phyloP scores from a whole-genome alignment of 2,888 invertebrate genomes.

The Pyrocoelia pectoralis region DNA sequence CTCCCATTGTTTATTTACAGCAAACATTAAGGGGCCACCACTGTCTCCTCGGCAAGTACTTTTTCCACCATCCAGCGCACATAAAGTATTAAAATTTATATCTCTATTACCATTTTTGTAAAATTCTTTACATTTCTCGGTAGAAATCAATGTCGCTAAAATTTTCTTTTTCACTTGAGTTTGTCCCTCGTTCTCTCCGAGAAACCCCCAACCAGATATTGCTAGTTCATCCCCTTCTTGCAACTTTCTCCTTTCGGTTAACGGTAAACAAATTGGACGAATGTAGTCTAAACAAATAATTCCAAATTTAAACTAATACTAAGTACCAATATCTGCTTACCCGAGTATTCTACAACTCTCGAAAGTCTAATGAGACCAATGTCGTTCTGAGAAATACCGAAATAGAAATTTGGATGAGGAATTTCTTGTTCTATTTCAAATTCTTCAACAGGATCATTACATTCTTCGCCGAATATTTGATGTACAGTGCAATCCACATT shows the following conservation, averaged over 20 bases:
- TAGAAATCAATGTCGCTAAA: background rate
- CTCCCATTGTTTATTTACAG: background rate
- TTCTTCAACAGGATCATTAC: slow-evolving; percentile 3
- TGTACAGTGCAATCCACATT: background rate
- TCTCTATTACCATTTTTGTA: background rate
- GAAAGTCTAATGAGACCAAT: slow-evolving; percentile 5
- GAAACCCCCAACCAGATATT: background rate
- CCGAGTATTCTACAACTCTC: background rate
- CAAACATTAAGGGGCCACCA: background rate
- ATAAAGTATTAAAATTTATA: background rate
- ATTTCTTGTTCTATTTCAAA: slow-evolving; percentile 7
- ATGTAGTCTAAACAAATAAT: no score
- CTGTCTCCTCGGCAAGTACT: background rate
- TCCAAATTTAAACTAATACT: no score
- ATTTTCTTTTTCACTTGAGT: background rate
- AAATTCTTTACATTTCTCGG: background rate
- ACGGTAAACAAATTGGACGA: no score
- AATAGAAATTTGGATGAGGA: background rate
- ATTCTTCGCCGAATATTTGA: background rate
- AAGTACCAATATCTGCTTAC: no score
- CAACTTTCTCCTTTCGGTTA: background rate
- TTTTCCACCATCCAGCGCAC: background rate
- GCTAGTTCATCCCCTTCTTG: background rate
- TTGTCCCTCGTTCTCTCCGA: background rate
- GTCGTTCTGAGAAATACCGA: slow-evolving; percentile 7